phyloP scores from a whole-genome alignment of 2,797 vertebrate genomes.

The Sebastes glaucus region DNA sequence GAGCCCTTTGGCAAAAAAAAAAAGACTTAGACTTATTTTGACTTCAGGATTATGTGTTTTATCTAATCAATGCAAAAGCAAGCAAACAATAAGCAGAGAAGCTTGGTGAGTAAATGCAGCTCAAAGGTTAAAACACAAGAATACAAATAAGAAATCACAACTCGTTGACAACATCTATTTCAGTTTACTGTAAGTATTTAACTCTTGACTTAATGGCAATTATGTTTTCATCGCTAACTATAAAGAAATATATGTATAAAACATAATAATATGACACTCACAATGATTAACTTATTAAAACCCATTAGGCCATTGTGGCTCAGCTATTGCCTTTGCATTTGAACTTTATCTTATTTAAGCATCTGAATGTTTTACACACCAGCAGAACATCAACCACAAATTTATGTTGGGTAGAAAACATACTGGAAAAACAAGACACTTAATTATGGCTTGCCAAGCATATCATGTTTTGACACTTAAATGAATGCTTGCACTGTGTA shows the following conservation, averaged over 20 bases:
- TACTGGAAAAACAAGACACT: constrained; percentile 1
- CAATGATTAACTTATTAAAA: neutral
- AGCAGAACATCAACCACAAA: neutral
- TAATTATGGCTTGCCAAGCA: constrained; percentile 9
- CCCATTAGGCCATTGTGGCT: neutral
- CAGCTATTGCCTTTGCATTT: neutral
- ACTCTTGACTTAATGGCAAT: neutral
- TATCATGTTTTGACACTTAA: constrained; percentile 29
- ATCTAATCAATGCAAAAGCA: neutral
- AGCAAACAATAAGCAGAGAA: neutral
- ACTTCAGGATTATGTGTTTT: neutral
- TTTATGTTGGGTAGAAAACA: neutral
- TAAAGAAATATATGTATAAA: neutral
- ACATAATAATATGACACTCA: neutral
- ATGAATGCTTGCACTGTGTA: constrained; percentile 6
- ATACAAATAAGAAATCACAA: neutral
- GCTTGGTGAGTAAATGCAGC: neutral
- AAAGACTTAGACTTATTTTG: neutral
- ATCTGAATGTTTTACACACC: neutral
- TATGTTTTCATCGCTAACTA: neutral
- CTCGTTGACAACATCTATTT: neutral
- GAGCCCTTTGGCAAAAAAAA: neutral
- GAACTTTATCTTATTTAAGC: neutral
- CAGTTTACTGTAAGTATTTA: too few relatives aligned
- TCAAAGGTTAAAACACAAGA: neutral